Base-by-base conservation (phyloP, 2,797 vertebrate species). In the Podargus strigoides region DNA sequence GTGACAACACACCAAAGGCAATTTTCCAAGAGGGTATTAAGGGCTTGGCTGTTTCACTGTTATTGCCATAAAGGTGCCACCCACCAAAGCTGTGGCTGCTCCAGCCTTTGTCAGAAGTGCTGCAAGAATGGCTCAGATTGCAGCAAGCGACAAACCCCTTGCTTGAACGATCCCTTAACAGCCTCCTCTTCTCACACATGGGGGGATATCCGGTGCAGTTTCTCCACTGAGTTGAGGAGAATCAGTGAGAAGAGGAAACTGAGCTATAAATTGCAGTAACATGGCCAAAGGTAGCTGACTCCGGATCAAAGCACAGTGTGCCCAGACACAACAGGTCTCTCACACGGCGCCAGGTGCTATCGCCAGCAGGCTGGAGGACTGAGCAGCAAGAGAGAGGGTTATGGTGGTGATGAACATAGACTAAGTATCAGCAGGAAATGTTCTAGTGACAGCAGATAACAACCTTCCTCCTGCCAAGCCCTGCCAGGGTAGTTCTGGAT, bases 291-390 rank as follows among this genome's bases (percentile, higher is more conserved):
- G 44, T 5, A 30, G 32, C 24, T 3, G 6, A 41, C 27, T 36
- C 14, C 7, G 24, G 60, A 28, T 41, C 36, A 80, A 62, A 66
- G 41, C 19, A 24, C 7, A 14, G 34, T 1, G 22, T 46, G 46
- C 30, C 34, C 36, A 17, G 58, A 14, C 2, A 1, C 32, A 27
- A 37, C 46, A 1, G 11, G 47, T 28, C 60, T 66, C 69, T 66
- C 7, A 2, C 49, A 11, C 0, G 0, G 72, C 3, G 2, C 52
- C 30, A 8, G 68, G 47, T 34, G 64, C 44, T 59, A 7, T n/a
- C 10, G 1, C 53, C 63, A 42, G 42, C 44, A 27, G 41, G 52
- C 37, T 7, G 3, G 34, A 55, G 70, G 36, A n/a, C 81, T 55
- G 47, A 81, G 70, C 28, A 78, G 63, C 22, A 56, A 37, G 56